These are phyloP conservation scores for Macrocentrus cingulum DNA, from an alignment of 1,140 invertebrate species.

Conservation along the genomic window DNA sequence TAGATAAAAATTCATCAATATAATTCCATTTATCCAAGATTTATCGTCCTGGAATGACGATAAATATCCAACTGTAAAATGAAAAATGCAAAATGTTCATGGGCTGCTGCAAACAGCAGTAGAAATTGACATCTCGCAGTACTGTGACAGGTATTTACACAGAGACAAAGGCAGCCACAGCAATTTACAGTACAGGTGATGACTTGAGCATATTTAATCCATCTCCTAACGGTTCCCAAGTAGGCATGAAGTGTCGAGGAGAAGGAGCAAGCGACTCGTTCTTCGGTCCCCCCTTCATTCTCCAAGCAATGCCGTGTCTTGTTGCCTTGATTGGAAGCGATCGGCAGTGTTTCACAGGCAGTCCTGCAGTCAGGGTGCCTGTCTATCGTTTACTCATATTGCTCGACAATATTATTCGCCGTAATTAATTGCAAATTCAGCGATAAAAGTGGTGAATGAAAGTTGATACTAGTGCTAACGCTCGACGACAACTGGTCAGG, in stretches of 20 bases:
- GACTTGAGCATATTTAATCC: too few relatives aligned
- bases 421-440: not conserved
- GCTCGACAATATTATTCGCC: not conserved
- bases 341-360: conserved; percentile 22
- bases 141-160: too few relatives aligned
- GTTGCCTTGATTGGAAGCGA: conserved; percentile 28
- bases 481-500: not conserved
- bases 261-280: conserved; percentile 24
- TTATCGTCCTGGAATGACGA: too few relatives aligned
- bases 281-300: conserved; percentile 17
- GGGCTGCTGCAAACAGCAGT: too few relatives aligned
- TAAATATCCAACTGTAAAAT: too few relatives aligned
- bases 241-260: not conserved
- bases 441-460: not conserved
- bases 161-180: too few relatives aligned
- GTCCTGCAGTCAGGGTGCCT: conserved; percentile 11
- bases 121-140: too few relatives aligned
- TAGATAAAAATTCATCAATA: too few relatives aligned
- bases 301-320: not conserved
- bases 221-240: not conserved
- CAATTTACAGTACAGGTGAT: too few relatives aligned
- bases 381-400: not conserved
- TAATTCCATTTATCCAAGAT: too few relatives aligned
- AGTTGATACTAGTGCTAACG: not conserved
- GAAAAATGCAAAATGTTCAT: too few relatives aligned